These are phyloP conservation scores for Pogona vitticeps DNA, from an alignment of 2,113 vertebrate genomes.

Conservation along the genomic window DNA sequence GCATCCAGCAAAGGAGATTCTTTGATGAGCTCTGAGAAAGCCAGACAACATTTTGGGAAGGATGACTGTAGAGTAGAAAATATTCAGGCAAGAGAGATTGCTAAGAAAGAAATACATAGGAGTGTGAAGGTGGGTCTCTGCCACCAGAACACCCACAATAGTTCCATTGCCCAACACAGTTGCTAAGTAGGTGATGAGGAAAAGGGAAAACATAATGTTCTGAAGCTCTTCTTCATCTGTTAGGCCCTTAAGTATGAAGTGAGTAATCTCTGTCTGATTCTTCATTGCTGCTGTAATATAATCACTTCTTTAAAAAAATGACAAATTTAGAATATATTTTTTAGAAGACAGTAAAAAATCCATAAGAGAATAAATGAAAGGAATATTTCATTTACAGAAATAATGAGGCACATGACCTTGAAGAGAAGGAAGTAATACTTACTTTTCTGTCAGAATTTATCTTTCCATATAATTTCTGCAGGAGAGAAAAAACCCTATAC, in stretches of 20 bases:
- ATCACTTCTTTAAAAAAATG: too few species aligned
- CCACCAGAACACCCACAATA: conserved; percentile 38
- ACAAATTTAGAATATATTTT: too few species aligned
- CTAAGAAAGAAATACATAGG: conserved; percentile 67
- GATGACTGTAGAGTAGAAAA: conserved; percentile 53
- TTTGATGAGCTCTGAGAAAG: conserved; percentile 43
- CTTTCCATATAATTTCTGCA: too few species aligned
- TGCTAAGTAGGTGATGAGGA: conserved; percentile 40
- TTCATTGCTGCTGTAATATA: too few species aligned
- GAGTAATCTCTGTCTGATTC: conserved; percentile 5
- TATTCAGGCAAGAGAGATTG: conserved; percentile 55
- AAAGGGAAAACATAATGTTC: conserved; percentile 24
- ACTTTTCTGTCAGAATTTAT: too few species aligned
- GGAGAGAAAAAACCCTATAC: too few species aligned
- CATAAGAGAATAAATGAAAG: too few species aligned
- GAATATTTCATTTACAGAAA: too few species aligned
- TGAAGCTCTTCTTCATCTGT: not conserved
- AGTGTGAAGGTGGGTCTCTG: conserved; percentile 52
- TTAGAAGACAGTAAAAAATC: too few species aligned
- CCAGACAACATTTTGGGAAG: conserved; percentile 53
- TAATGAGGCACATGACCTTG: too few species aligned
- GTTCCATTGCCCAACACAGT: conserved; percentile 47
- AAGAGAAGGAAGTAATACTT: too few species aligned
- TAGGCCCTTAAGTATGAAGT: conserved; percentile 48
- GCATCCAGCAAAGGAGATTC: conserved; percentile 38